Evolutionary conservation across 2,888 invertebrate species (phyloP).

Genomic region (Cantharis rustica): DNA sequence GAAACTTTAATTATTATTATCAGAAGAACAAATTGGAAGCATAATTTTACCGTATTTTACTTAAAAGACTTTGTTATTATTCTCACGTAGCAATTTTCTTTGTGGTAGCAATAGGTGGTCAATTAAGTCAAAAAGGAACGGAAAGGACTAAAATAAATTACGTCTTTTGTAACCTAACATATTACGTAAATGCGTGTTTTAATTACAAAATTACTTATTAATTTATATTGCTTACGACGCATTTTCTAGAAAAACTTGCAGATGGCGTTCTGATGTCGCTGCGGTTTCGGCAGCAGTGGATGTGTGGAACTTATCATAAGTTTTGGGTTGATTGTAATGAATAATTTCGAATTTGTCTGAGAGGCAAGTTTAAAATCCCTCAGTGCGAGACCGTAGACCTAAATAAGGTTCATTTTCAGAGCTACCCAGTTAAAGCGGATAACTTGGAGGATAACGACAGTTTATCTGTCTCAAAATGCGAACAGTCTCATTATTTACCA

Average conservation of each 20-base stretch:
- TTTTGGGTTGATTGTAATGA: background rate
- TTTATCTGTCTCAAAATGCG: no score
- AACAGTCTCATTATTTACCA: no score
- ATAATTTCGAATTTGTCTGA: background rate
- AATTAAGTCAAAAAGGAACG: background rate
- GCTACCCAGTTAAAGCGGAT: background rate
- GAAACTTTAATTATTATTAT: background rate
- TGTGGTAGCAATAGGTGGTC: slow-evolving; percentile 3
- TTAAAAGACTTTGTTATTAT: background rate
- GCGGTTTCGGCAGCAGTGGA: background rate
- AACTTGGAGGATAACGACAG: background rate
- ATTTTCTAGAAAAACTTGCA: background rate
- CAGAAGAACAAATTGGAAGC: background rate
- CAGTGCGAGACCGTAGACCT: background rate
- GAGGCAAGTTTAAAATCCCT: background rate
- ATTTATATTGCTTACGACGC: background rate
- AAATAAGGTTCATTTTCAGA: background rate
- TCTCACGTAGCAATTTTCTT: background rate
- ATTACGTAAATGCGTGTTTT: background rate
- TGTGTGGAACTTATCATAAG: background rate
- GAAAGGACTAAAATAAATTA: slow-evolving; percentile 1
- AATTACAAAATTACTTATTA: background rate
- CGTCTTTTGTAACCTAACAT: background rate
- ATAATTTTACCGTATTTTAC: background rate
- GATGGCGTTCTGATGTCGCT: background rate